Conservation (phyloP, 2,797 vertebrate genomes). For the Sebastes melanostomus region DNA sequence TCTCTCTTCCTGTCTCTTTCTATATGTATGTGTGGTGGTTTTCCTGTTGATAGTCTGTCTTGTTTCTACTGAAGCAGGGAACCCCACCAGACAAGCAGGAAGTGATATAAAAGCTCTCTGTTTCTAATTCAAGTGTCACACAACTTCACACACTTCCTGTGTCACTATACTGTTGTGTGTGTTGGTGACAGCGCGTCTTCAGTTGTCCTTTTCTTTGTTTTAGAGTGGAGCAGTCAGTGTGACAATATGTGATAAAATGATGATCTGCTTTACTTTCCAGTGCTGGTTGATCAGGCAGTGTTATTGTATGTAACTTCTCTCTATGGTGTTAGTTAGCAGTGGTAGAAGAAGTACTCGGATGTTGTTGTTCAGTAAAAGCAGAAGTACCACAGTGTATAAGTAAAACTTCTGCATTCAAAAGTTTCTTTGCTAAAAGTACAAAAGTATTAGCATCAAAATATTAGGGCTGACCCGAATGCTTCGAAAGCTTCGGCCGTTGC, state of each 20-base stretch:
- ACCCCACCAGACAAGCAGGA: constrained; percentile 31
- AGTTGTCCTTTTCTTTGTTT: neutral
- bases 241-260: no score
- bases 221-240: no score
- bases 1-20: neutral
- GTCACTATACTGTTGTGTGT: neutral
- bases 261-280: neutral
- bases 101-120: constrained; percentile 11
- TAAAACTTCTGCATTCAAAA: no score
- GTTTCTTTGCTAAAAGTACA: no score
- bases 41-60: constrained; percentile 24
- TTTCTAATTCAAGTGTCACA: neutral
- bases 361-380: no score
- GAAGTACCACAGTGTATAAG: no score
- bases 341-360: no score
- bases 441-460: no score
- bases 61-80: constrained; percentile 31
- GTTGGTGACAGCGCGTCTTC: neutral
- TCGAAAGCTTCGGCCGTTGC: no score
- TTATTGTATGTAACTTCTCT: neutral
- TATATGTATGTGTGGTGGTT: constrained; percentile 43
- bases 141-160: constrained; percentile 12
- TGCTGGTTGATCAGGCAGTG: neutral
- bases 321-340: neutral
- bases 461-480: no score